Percentiles rank a stretch among this genome's conserved stretches.
These are phyloP conservation scores for Eupsittula cactorum DNA, from an alignment of 2,113 vertebrate species.

Conservation along the genomic window DNA sequence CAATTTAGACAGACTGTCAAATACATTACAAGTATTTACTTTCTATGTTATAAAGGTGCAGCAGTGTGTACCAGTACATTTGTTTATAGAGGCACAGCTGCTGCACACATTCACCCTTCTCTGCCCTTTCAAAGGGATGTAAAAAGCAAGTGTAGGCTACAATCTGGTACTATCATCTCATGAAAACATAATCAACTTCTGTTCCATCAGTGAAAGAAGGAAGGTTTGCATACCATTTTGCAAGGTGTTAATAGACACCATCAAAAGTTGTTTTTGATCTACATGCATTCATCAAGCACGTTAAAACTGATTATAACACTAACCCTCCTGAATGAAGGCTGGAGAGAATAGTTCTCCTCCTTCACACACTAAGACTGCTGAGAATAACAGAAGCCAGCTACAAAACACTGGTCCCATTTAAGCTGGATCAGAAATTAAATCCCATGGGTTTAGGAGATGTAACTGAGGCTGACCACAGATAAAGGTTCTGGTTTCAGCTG, in stretches of 20 bases:
- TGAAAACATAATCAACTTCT: not conserved
- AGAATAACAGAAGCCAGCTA: not conserved
- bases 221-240: not conserved
- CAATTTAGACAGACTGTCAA: not conserved
- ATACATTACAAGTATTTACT: not conserved
- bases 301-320: not conserved
- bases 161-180: not conserved
- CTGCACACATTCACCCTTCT: not conserved
- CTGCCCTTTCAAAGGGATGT: not conserved
- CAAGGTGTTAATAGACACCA: not conserved
- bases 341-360: not conserved
- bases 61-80: not conserved
- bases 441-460: not conserved
- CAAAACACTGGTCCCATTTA: not conserved
- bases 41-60: not conserved
- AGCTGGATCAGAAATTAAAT: not conserved
- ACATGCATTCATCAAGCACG: not conserved
- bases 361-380: accelerated
- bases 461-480: not conserved
- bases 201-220: not conserved
- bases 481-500: not conserved
- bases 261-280: not conserved
- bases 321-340: not conserved
- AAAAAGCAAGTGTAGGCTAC: not conserved
- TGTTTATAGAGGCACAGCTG: not conserved